Evolutionary conservation across 2,888 invertebrate genomes (phyloP), one percentile per base, ranked within the genome.

Genomic region (Acheta domesticus): DNA sequence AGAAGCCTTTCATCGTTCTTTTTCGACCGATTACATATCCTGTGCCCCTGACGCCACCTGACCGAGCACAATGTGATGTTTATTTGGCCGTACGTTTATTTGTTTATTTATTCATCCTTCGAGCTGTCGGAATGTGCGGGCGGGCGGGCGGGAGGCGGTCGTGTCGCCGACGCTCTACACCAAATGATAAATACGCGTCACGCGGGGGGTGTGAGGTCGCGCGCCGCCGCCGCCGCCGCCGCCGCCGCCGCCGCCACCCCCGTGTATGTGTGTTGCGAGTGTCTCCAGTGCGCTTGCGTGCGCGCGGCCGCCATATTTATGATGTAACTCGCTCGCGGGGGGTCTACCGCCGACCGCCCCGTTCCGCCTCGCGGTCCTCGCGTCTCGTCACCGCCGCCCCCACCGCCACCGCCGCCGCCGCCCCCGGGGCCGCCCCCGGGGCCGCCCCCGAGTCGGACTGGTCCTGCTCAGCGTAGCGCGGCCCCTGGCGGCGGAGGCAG

Each of bases 271-370:
- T 36, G 8, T 3, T 19, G 62, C 62, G 62, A 62, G 62, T 62
- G 62, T 62, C n/a, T 62, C 62, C n/a, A 62, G 62, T 14, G 62
- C n/a, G n/a, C 62, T 36, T 36, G 36, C 36, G 78, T 50, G 80
- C 80, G 36, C 80, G 78, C 77, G 77, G 74, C 77, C 80, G 80
- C 80, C 80, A 80, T 79, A 79, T 79, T 79, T 75, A 75, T 80
- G 77, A 79, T 73, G 79, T 79, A 76, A 76, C 79, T 79, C 76
- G 62, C 62, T 19, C n/a, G 79, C 76, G 79, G 79, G 78, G 78
- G 78, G 75, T 75, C 75, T 74, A 49, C 75, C 75, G 36, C 36
- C 36, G 36, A 36, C 8, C 36, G 8, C 8, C 36, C 36, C 36
- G 36, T 36, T 36, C 36, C 36, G 36, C 36, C 8, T 36, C 36